Evolutionary conservation across 2,888 invertebrate species (phyloP), one percentile per base, ranked within the genome.

Genomic region (Trachelus troglodyta): DNA sequence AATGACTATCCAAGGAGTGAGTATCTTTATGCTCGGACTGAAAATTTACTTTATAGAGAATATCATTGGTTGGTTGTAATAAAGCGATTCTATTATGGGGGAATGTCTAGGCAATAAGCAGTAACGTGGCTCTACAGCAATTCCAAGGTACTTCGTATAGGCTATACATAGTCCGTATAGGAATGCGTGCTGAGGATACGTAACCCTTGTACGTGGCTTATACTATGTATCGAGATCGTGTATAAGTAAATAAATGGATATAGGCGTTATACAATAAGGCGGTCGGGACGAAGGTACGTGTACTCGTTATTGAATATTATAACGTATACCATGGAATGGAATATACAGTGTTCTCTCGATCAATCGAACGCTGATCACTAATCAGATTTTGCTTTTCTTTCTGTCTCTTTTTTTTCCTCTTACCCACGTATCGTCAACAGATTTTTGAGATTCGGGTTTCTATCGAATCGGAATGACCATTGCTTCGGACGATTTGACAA

Each of bases 91-190:
- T 78, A 82, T 83, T 83, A 82, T 79, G 56, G 75, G 35, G 76
- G 79, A 84, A 84, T 80, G 76, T 75, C 80, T 78, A 78, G 80
- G 81, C 82, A 81, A 86, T 86, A 84, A 85, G 84, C 83, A 83
- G 80, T 85, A 83, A 83, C 80, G 81, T 78, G 79, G 74, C 78
- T 76, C 74, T 40, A 31, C 69, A 37, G 78, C 75, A 80, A 81
- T 78, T 76, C 73, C 74, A 74, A 73, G 56, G 23, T 56, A 56
- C 56, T 56, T 9, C 56, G 56, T 9, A 23, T 2, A 23, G 23
- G 9, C 56, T 56, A 56, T 56, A 56, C 23, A 11, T 23, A 56
- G 77, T 69, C 33, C 35, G n/a, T 30, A 78, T 74, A 75, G 77
- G 30, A 77, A 77, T 37, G 69, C 73, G 35, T 76, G 77, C 56